These are phyloP conservation scores for Hestina assimilis DNA, from an alignment of 1,140 invertebrate genomes.

Conservation along the genomic window DNA sequence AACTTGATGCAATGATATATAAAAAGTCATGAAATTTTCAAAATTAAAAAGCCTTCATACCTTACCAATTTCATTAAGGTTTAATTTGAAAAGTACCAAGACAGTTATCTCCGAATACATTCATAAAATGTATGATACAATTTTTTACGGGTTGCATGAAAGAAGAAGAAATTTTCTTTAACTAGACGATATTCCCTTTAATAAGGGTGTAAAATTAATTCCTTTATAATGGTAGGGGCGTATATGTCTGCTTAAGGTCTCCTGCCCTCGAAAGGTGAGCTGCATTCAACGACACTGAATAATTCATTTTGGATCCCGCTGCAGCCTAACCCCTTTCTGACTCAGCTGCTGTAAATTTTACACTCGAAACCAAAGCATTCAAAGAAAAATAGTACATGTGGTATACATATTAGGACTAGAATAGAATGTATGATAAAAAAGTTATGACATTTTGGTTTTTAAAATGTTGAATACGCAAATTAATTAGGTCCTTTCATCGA, in stretches of 20 bases:
- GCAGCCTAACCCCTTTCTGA: slow-evolving; percentile 31
- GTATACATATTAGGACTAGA: not conserved
- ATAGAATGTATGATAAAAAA: not conserved
- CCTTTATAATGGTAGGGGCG: slow-evolving; percentile 1
- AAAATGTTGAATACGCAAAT: slow-evolving; percentile 19
- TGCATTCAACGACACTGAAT: slow-evolving; percentile 50
- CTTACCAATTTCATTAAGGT: no score
- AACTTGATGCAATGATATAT: no score
- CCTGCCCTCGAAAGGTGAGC: slow-evolving; percentile 21
- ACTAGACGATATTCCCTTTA: not conserved
- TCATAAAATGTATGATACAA: no score
- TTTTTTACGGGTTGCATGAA: no score
- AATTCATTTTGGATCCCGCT: slow-evolving; percentile 45
- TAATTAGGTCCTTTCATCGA: slow-evolving; percentile 30
- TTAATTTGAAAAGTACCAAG: no score
- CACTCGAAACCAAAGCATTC: slow-evolving; percentile 5
- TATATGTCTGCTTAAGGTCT: not conserved
- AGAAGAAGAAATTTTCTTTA: not conserved
- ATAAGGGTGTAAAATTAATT: not conserved
- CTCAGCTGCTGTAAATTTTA: slow-evolving; percentile 20
- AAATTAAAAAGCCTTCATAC: no score
- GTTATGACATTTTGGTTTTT: slow-evolving; percentile 4
- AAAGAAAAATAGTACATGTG: slow-evolving; percentile 9
- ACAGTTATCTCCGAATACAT: no score
- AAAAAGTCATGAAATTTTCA: no score